Conservation (phyloP, 2,113 vertebrate genomes). For the Petroica traversi region DNA sequence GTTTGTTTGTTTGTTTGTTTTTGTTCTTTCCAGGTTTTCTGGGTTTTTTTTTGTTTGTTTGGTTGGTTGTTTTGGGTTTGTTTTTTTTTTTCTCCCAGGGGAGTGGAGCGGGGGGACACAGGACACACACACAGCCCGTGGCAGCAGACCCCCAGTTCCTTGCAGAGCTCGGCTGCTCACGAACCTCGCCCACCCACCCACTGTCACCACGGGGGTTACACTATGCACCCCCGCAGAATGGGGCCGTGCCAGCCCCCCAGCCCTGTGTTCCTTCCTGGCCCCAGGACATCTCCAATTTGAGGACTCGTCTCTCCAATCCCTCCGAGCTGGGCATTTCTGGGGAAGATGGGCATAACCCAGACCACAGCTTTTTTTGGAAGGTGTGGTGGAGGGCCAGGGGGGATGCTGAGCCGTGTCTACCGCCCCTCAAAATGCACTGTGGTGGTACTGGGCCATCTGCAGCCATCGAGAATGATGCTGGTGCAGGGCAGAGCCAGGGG, state of each 20-base stretch:
- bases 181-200: rapidly evolving
- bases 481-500: neutral
- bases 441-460: neutral
- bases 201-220: neutral
- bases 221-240: rapidly evolving
- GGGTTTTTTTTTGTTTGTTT: neutral
- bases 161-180: neutral
- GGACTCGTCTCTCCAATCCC: rapidly evolving
- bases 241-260: neutral
- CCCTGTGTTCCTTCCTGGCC: neutral
- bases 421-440: rapidly evolving
- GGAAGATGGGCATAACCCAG: neutral
- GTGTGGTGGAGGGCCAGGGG: rapidly evolving
- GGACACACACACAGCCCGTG: neutral
- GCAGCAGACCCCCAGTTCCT: neutral
- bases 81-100: neutral
- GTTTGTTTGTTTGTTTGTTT: neutral
- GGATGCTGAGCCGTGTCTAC: neutral
- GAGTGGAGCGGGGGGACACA: no score
- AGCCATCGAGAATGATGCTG: neutral
- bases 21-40: neutral
- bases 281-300: neutral
- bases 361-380: neutral
- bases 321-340: rapidly evolving
- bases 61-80: no score